These are phyloP conservation scores for Microchirus variegatus DNA, from an alignment of 2,797 vertebrate genomes.

Conservation along the genomic window DNA sequence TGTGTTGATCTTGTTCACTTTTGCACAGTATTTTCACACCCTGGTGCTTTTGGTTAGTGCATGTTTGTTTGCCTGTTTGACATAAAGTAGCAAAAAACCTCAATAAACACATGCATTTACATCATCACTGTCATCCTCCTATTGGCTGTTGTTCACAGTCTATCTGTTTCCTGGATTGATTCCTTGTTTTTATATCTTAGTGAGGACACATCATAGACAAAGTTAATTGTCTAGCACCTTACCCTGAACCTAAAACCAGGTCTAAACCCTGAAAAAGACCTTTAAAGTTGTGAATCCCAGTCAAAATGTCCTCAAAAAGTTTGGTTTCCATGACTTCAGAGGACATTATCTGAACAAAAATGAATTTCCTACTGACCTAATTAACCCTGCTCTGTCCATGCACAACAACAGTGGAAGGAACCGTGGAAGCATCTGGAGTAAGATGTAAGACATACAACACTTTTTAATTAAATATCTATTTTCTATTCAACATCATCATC, in stretches of 20 bases:
- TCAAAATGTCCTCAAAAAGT: slow-evolving; percentile 3
- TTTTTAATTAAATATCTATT: slow-evolving; percentile 2
- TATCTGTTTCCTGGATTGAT: slow-evolving; percentile 15
- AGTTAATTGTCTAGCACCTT: no score
- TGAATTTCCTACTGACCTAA: no score
- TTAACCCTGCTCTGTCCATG: slow-evolving; percentile 14
- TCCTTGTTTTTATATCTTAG: no score
- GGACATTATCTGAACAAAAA: no score
- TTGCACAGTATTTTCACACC: slow-evolving; percentile 23
- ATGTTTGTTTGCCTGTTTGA: slow-evolving; percentile 24
- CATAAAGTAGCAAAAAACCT: slow-evolving; percentile 32
- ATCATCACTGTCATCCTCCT: slow-evolving; percentile 30
- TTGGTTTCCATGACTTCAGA: no score
- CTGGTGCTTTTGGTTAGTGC: slow-evolving; percentile 44
- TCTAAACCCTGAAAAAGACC: no score
- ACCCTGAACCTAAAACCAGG: no score
- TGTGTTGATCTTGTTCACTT: slow-evolving; percentile 13
- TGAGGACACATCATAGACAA: no score
- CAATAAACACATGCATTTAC: slow-evolving; percentile 63
- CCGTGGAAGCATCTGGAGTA: slow-evolving; percentile 75
- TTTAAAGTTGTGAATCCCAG: no score
- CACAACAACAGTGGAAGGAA: slow-evolving; percentile 58
- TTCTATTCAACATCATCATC: background rate
- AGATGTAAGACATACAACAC: slow-evolving; percentile 74
- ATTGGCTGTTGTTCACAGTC: slow-evolving; percentile 28